Percentiles rank a stretch among this genome's conserved stretches.
Conservation (phyloP, 2,797 vertebrate species). For the Sphaeramia orbicularis region DNA sequence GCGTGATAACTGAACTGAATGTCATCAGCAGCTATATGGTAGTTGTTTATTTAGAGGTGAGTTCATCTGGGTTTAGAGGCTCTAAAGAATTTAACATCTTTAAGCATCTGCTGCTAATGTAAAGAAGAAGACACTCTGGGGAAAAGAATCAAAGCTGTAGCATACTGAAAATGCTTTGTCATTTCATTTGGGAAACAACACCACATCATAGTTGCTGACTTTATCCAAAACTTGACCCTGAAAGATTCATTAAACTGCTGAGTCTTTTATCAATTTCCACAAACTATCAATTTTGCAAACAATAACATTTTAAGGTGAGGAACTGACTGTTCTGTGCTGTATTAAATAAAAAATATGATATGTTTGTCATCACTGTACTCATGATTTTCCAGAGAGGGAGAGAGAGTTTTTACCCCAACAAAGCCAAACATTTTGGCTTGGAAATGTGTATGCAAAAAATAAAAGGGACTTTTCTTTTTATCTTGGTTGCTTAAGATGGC, state of each 20-base stretch:
- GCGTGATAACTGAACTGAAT: no score
- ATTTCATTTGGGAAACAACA: conserved; percentile 1
- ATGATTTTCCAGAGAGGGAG: neutral
- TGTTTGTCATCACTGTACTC: neutral
- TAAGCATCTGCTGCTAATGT: neutral
- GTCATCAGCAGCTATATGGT: no score
- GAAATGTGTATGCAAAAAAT: neutral
- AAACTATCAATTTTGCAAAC: no score
- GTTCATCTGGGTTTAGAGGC: no score
- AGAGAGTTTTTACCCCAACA: no score
- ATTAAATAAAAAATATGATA: no score
- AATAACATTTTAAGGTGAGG: no score
- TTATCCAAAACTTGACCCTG: neutral
- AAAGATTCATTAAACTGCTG: conserved; percentile 4
- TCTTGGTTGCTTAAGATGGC: neutral
- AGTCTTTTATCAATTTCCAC: conserved; percentile 8
- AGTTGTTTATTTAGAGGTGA: no score
- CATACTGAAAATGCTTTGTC: conserved; percentile 1
- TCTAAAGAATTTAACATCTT: neutral
- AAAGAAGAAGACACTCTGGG: neutral
- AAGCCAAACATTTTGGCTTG: neutral
- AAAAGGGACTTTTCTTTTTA: neutral
- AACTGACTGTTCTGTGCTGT: no score
- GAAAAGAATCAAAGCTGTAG: neutral
- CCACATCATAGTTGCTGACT: neutral